phyloP scores from a whole-genome alignment of 2,888 invertebrate species.

The Drosophila paramelanica region DNA sequence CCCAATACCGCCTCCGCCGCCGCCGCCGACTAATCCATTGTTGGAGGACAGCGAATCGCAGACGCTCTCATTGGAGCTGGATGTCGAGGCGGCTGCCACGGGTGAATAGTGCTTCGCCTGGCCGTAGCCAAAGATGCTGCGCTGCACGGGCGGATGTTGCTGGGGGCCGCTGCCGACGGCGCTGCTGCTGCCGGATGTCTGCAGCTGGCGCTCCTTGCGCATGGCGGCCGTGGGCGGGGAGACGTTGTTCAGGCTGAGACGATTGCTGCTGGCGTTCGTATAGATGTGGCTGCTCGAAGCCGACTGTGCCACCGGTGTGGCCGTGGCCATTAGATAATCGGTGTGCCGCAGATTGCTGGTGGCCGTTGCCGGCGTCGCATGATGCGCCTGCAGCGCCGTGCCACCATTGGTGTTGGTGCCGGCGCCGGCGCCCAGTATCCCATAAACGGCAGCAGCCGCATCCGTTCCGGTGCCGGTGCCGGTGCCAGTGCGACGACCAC shows the following conservation, averaged over 20 bases:
- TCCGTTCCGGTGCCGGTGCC: conserved; percentile 47
- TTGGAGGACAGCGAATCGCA: conserved; percentile 89
- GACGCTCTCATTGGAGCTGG: conserved; percentile 94
- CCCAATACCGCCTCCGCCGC: conserved; percentile 73
- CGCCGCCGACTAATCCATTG: conserved; percentile 85
- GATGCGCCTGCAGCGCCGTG: conserved; percentile 76
- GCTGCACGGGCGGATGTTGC: conserved; percentile 79
- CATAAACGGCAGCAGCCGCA: conserved; percentile 63
- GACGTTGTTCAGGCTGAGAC: conserved; percentile 80
- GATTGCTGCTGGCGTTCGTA: conserved; percentile 67
- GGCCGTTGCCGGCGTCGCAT: conserved; percentile 82
- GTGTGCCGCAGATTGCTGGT: conserved; percentile 75
- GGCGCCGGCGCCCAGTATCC: conserved; percentile 65
- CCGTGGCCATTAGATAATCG: conserved; percentile 82
- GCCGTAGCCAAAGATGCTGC: conserved; percentile 80
- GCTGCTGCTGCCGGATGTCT: conserved; percentile 50
- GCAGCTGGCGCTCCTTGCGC: conserved; percentile 79
- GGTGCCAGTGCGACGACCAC: conserved; percentile 70
- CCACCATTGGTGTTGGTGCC: conserved; percentile 71
- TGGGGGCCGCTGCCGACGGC: conserved; percentile 59
- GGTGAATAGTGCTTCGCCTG: conserved; percentile 83
- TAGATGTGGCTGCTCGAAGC: conserved; percentile 72
- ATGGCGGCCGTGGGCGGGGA: conserved; percentile 82
- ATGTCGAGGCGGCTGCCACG: conserved; percentile 86
- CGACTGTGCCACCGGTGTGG: conserved; percentile 78